Conservation (phyloP, 1,140 invertebrate genomes). For the Temnothorax curvispinosus region DNA sequence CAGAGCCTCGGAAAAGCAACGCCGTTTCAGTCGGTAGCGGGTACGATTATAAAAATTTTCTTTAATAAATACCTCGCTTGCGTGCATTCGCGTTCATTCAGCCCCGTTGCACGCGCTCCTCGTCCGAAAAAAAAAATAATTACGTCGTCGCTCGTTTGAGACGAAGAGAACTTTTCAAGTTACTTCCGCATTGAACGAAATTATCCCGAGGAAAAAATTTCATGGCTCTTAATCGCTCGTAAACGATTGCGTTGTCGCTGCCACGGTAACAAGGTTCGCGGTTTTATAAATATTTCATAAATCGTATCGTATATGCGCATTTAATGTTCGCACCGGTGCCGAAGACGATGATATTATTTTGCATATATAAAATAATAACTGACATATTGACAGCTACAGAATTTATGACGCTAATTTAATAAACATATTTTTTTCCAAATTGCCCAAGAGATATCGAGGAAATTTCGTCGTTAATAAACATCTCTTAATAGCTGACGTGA, state of each 20-base stretch:
- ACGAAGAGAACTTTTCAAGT: conserved; percentile 33
- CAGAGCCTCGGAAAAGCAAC: conserved; percentile 77
- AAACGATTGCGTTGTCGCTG: neutral
- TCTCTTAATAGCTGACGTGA: neutral
- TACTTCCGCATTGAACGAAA: conserved; percentile 59
- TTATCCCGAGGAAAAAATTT: conserved; percentile 37
- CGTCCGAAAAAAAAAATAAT: conserved; percentile 58
- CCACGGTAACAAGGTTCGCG: neutral
- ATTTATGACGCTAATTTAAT: neutral
- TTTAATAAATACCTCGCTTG: conserved; percentile 71
- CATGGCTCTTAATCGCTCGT: conserved; percentile 28
- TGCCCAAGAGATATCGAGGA: neutral
- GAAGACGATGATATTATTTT: neutral
- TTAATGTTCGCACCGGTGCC: neutral
- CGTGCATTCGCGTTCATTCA: conserved; percentile 40
- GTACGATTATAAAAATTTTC: conserved; percentile 73
- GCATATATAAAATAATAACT: neutral
- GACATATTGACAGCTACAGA: neutral
- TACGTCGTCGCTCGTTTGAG: conserved; percentile 63
- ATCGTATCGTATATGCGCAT: neutral
- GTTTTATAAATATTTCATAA: conserved; percentile 47
- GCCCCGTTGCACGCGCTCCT: conserved; percentile 55
- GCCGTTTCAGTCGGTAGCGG: conserved; percentile 18
- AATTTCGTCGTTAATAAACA: conserved; percentile 25
- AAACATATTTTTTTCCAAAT: neutral